Evolutionary conservation across 2,113 vertebrate species (phyloP).

Genomic region (Zapornia atra): DNA sequence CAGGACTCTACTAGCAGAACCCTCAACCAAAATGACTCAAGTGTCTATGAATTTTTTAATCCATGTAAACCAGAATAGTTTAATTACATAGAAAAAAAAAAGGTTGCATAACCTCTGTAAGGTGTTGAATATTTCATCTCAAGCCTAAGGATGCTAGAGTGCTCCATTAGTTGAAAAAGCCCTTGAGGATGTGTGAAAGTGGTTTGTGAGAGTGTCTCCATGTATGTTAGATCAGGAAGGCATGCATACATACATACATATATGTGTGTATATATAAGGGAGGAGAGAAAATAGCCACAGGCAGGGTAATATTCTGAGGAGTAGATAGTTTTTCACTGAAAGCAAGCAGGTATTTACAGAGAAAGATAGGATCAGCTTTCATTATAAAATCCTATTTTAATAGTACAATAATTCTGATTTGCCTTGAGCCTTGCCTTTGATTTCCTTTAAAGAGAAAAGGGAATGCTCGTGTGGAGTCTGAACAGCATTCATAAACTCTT

Average conservation of each 20-base stretch:
- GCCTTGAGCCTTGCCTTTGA: neutral
- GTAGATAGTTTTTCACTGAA: neutral
- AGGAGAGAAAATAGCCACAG: neutral
- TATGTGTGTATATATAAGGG: neutral
- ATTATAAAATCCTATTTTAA: neutral
- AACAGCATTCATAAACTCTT: neutral
- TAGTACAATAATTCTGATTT: neutral
- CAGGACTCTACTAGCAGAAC: neutral
- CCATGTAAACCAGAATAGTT: neutral
- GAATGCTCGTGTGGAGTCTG: neutral
- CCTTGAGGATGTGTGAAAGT: slow-evolving; percentile 13
- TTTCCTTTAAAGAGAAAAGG: neutral
- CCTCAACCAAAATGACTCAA: slow-evolving; percentile 18
- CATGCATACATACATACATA: neutral
- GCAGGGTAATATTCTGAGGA: neutral
- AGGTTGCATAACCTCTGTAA: slow-evolving; percentile 44
- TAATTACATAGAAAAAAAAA: slow-evolving; percentile 43
- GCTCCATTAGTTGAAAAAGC: slow-evolving; percentile 59
- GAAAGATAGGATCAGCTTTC: neutral
- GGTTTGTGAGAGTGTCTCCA: neutral
- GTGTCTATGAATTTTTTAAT: slow-evolving; percentile 63
- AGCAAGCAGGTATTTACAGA: neutral
- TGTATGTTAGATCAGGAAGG: neutral
- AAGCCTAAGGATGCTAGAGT: slow-evolving; percentile 18
- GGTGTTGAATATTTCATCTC: slow-evolving; percentile 64